Evolutionary conservation across 1,140 invertebrate genomes (phyloP).

Genomic region (Antheraea mylitta): DNA sequence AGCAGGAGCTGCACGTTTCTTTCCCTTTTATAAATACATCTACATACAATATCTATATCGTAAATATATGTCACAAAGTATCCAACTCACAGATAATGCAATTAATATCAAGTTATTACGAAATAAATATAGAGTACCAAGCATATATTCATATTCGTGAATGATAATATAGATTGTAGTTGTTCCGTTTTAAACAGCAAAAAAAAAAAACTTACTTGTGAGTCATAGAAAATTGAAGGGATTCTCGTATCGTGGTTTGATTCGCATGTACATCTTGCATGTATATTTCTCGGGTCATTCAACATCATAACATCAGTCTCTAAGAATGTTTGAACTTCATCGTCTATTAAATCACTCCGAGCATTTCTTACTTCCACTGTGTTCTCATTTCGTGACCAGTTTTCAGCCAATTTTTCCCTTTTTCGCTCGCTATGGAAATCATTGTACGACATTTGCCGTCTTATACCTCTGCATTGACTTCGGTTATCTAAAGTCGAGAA

Average conservation of each 20-base stretch:
- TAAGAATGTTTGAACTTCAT: conserved; percentile 58
- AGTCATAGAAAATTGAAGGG: conserved; percentile 69
- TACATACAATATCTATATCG: not conserved
- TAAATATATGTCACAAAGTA: not conserved
- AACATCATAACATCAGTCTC: conserved; percentile 63
- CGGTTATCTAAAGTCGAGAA: conserved; percentile 72
- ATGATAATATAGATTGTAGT: too few species aligned
- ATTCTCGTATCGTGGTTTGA: conserved; percentile 51
- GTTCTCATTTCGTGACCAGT: conserved; percentile 55
- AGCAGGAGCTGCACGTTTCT: conserved; percentile 63
- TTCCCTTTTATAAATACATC: conserved; percentile 43
- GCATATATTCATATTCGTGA: too few species aligned
- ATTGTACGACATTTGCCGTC: conserved; percentile 69
- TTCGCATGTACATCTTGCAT: conserved; percentile 67
- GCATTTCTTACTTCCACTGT: conserved; percentile 50
- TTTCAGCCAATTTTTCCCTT: conserved; percentile 47
- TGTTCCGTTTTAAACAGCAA: not conserved
- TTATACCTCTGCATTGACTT: conserved; percentile 66
- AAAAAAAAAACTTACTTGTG: conserved; percentile 58
- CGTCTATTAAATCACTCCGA: conserved; percentile 51
- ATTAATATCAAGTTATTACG: too few species aligned
- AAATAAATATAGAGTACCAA: too few species aligned
- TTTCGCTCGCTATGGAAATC: conserved; percentile 65
- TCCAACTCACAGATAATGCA: too few species aligned
- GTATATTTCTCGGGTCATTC: conserved; percentile 46